phyloP scores from a whole-genome alignment of 2,888 invertebrate genomes.

The Papilio demoleus region DNA sequence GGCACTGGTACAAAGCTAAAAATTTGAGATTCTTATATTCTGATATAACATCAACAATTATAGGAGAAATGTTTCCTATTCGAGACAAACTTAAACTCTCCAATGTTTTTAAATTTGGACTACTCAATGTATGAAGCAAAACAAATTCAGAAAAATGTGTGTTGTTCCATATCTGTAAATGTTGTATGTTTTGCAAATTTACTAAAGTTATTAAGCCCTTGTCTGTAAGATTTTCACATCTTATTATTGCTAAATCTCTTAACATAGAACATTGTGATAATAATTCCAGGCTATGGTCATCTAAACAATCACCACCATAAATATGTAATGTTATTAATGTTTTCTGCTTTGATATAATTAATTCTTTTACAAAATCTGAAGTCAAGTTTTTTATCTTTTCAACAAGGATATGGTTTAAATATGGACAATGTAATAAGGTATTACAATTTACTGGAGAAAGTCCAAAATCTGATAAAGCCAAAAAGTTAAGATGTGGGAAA shows the following conservation, averaged over 20 bases:
- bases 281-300: slow-evolving; percentile 64
- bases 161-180: slow-evolving; percentile 78
- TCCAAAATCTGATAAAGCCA: slow-evolving; percentile 74
- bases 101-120: slow-evolving; percentile 59
- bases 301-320: slow-evolving; percentile 69
- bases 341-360: slow-evolving; percentile 63
- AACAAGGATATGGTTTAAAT: slow-evolving; percentile 70
- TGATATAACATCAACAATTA: slow-evolving; percentile 71
- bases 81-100: slow-evolving; percentile 73
- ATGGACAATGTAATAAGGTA: slow-evolving; percentile 61
- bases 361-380: slow-evolving; percentile 60
- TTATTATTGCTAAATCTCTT: slow-evolving; percentile 69
- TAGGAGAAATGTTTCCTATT: slow-evolving; percentile 68
- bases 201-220: slow-evolving; percentile 61
- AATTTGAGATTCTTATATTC: slow-evolving; percentile 71
- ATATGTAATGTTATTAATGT: slow-evolving; percentile 67
- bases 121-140: slow-evolving; percentile 63
- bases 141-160: slow-evolving; percentile 64
- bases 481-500: slow-evolving; percentile 63
- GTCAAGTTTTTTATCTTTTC: slow-evolving; percentile 71
- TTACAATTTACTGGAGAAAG: slow-evolving; percentile 64
- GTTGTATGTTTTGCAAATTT: slow-evolving; percentile 59
- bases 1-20: slow-evolving; percentile 75
- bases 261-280: slow-evolving; percentile 66
- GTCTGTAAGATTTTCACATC: slow-evolving; percentile 74